Base-by-base conservation (phyloP, 2,888 invertebrate species). In the Stomorhina lunata region DNA sequence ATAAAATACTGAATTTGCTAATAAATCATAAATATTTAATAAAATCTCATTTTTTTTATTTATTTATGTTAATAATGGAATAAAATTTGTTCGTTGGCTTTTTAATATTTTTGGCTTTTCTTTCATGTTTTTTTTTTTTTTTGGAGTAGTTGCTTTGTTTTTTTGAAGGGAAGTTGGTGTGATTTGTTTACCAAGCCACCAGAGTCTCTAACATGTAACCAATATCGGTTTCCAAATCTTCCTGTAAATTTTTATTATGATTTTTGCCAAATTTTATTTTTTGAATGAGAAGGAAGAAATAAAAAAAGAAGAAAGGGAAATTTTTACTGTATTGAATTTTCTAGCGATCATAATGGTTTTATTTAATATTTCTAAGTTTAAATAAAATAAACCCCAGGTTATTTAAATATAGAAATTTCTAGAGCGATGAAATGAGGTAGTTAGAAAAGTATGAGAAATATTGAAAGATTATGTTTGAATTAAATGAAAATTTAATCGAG, bases 161-260 rank as follows among this genome's bases (percentile, higher is more conserved):
- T 10, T 50, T 80, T 72, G 45, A 66, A 81, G 80, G 25, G 34
- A n/a, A 22, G 53, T 50, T 65, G 15, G n/a, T 69, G 43, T 48
- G 77, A 68, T 84, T 45, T 50, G 68, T 87, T 87, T 91, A 91
- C 90, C 93, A 94, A 91, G 93, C 93, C 91, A 92, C 92, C 92
- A 95, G 90, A 87, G 93, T 92, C 88, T 93, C 93, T 90, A 95
- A 93, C 90, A 94, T 92, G 90, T 93, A 92, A 91, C 94, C 94
- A 90, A 94, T 92, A 84, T 94, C 92, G 89, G 93, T 93, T 90
- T 92, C 92, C 90, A 93, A 91, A 90, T 95, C 94, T 91, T 94
- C 94, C 95, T 95, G 94, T 91, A 94, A 94, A 77, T 69, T 81
- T 84, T 83, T 75, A 29, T 81, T 80, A 66, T 66, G 45, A 43